Base-by-base conservation (phyloP, 2,113 vertebrate species). In the Sminthopsis crassicaudata region DNA sequence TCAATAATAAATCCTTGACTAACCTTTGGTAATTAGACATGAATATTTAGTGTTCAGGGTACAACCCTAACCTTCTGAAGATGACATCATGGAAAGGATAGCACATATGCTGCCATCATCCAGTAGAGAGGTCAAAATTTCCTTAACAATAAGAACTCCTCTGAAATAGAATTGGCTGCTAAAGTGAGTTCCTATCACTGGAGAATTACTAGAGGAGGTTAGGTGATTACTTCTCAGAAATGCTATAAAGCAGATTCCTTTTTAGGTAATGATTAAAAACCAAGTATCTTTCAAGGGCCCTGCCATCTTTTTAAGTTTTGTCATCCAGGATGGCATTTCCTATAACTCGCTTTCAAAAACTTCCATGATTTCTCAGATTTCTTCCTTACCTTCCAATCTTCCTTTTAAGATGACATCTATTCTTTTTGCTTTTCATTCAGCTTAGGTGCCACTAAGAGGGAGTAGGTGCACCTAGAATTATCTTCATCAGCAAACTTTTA, bases 351-450 rank as follows among this genome's bases (percentile, higher is more conserved):
- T 84, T 42, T 84, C 67, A 84, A 84, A 48, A 84, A 84, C 36
- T 6, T 84, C 19, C n/a, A 84, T 84, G 36, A 5, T 84, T 48
- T 42, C 67, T 42, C 42, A 42, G 36, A 42, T 42, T 76, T 36
- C 36, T 76, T 76, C 16, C 67, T n/a, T 94, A 27, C 24, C 84
- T 54, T 96, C 60, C n/a, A 50, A 27, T 94, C 93, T 90, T 91
- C 93, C 94, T 94, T 2, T 50, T 94, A 67, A 96, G 16, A 30
- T 95, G 60, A 95, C n/a, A 5, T 27, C 90, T 55, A 60, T 94
- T 96, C 93, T 90, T 92, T 95, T 57, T 46, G 46, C 42, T 88
- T 46, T 50, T 95, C 27, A 27, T 91, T 92, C 91, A 42, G 52
- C 52, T 94, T 88, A 88, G 89, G 46, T 22, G 76, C 92, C 24